A percentile compares a stretch with the other conserved stretches of the same genome.
Conservation (phyloP, 2,888 invertebrate species). For the Cylloceria caligata region DNA sequence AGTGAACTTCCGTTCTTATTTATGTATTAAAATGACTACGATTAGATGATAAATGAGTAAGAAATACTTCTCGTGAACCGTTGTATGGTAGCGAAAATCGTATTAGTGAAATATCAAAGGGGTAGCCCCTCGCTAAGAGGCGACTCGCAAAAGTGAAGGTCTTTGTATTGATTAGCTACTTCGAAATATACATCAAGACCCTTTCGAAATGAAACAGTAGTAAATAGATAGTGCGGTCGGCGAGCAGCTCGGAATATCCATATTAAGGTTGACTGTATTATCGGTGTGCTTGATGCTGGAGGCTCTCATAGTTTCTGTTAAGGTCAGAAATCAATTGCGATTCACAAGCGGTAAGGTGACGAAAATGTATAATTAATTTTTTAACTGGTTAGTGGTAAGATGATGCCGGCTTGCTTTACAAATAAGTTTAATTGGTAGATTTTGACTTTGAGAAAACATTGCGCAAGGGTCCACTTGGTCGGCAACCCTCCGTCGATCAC, state of each 20-base stretch:
- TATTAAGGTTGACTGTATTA: neutral
- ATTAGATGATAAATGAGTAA: neutral
- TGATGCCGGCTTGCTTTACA: no score
- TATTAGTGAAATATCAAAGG: no score
- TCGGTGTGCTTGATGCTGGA: no score
- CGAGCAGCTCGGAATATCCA: neutral
- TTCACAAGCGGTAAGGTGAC: neutral
- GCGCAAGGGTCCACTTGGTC: no score
- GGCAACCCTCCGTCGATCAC: no score
- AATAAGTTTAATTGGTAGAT: no score
- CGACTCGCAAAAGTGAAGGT: neutral
- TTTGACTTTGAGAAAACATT: no score
- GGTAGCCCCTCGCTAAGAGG: no score
- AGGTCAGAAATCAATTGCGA: neutral
- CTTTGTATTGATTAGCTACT: neutral
- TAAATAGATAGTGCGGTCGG: conserved; percentile 1
- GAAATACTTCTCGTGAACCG: neutral
- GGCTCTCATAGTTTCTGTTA: neutral
- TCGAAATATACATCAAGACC: neutral
- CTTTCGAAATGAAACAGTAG: neutral
- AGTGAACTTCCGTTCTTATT: neutral
- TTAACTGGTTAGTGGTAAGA: no score
- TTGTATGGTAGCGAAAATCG: neutral
- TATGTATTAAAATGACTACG: neutral
- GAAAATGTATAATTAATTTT: neutral